Evolutionary conservation across 2,797 vertebrate species (phyloP).

Genomic region (Novumbra hubbsi): DNA sequence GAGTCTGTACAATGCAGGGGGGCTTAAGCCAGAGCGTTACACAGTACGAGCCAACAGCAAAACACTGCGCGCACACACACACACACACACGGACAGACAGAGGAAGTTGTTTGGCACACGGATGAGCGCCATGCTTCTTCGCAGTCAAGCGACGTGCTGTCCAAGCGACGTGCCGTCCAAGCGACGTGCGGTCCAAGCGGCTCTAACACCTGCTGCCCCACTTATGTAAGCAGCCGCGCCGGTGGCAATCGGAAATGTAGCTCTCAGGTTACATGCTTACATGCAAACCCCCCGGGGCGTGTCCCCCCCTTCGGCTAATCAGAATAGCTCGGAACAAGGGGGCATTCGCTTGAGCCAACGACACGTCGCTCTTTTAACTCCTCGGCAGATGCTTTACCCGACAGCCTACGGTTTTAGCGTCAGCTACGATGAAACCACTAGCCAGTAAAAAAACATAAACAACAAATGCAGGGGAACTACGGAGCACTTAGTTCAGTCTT

Average conservation of each 20-base stretch:
- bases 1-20: constrained; percentile 22
- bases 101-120: constrained; percentile 47
- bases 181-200: constrained; percentile 48
- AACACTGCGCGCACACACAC: constrained; percentile 55
- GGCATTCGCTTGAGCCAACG: not conserved
- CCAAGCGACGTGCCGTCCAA: constrained; percentile 48
- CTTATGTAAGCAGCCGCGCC: constrained; percentile 57
- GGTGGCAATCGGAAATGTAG: constrained; percentile 51
- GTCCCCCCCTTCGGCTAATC: constrained; percentile 6
- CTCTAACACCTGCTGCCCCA: constrained; percentile 62
- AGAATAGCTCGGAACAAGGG: not conserved
- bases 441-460: not conserved
- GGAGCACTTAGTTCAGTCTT: not conserved
- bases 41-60: constrained; percentile 42
- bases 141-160: constrained; percentile 42
- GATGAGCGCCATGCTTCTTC: constrained; percentile 33
- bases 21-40: constrained; percentile 40
- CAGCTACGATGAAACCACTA: not conserved
- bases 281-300: constrained; percentile 32
- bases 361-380: not conserved
- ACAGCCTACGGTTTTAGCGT: not conserved
- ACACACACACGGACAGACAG: constrained; percentile 17
- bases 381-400: not conserved
- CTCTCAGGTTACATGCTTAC: constrained; percentile 43
- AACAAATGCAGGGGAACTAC: not conserved